A percentile compares a stretch with the other conserved stretches of the same genome.
These are phyloP conservation scores for Montipora capitata DNA, from an alignment of 92 coral and sea anemone species.

Conservation along the genomic window DNA sequence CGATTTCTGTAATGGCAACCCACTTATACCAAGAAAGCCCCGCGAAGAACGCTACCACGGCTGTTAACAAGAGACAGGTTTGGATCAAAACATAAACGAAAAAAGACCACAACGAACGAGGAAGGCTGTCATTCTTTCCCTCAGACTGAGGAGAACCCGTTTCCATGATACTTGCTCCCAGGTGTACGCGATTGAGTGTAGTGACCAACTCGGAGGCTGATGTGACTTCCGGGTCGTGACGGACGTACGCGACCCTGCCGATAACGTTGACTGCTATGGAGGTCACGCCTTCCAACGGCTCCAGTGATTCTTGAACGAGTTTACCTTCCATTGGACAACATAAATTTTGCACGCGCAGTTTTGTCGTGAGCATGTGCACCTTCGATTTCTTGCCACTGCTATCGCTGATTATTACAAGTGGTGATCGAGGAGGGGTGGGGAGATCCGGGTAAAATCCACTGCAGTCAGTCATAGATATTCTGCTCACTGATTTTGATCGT, in stretches of 20 bases:
- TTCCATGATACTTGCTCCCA: conserved; percentile 97
- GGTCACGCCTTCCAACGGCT: conserved; percentile 83
- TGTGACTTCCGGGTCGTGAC: conserved; percentile 89
- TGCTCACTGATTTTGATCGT: conserved; percentile 3
- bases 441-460: conserved; percentile 35
- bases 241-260: conserved; percentile 95
- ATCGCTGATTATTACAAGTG: background rate
- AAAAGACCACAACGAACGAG: conserved; percentile 71
- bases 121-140: conserved; percentile 55
- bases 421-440: conserved; percentile 27
- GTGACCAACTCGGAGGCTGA: conserved; percentile 84
- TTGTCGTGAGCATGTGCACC: conserved; percentile 65
- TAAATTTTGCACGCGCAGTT: conserved; percentile 93
- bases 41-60: conserved; percentile 74
- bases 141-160: conserved; percentile 79
- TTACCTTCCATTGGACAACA: conserved; percentile 93
- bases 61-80: conserved; percentile 71
- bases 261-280: conserved; percentile 93
- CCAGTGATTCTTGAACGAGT: conserved; percentile 85
- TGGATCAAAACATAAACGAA: conserved; percentile 75
- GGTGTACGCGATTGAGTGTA: conserved; percentile 87
- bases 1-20: conserved; percentile 48
- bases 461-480: conserved; percentile 38
- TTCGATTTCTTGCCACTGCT: conserved; percentile 6
- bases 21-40: conserved; percentile 84